Evolutionary conservation across 1,140 invertebrate species (phyloP).

Genomic region (Brachystomella parvula): DNA sequence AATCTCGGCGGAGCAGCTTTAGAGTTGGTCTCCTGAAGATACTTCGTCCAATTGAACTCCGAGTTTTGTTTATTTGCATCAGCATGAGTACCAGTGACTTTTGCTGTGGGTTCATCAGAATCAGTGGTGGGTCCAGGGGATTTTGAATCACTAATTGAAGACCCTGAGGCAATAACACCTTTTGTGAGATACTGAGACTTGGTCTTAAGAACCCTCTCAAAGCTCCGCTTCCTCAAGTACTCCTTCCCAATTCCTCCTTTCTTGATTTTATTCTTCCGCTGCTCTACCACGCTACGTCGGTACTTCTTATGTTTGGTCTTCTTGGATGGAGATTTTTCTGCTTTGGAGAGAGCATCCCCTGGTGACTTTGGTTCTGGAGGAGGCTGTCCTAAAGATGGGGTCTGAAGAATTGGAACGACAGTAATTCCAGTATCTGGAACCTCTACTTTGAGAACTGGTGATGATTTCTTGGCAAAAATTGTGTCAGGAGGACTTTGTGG

Average conservation of each 20-base stretch:
- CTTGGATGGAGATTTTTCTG: background rate
- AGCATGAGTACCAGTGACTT: background rate
- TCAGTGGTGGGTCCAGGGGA: background rate
- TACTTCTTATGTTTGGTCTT: background rate
- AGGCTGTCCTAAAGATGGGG: background rate
- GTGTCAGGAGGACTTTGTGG: too few relatives aligned
- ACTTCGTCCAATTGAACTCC: constrained; percentile 63
- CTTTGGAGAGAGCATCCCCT: background rate
- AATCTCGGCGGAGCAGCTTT: constrained; percentile 66
- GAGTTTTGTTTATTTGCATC: background rate
- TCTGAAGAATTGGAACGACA: background rate
- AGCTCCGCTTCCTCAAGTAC: background rate
- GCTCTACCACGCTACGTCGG: background rate
- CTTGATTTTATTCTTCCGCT: background rate
- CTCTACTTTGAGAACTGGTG: background rate
- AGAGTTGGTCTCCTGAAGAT: constrained; percentile 59
- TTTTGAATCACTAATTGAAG: background rate
- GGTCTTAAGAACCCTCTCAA: background rate
- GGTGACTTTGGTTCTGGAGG: background rate
- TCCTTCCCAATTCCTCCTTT: background rate
- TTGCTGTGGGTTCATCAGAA: background rate
- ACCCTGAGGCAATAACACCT: background rate
- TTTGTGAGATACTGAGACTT: background rate
- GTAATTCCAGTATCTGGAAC: background rate
- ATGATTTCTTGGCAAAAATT: background rate